Evolutionary conservation across 2,797 vertebrate genomes (phyloP), one percentile per base, ranked within the genome.

Genomic region (Ambastaia sidthimunki): DNA sequence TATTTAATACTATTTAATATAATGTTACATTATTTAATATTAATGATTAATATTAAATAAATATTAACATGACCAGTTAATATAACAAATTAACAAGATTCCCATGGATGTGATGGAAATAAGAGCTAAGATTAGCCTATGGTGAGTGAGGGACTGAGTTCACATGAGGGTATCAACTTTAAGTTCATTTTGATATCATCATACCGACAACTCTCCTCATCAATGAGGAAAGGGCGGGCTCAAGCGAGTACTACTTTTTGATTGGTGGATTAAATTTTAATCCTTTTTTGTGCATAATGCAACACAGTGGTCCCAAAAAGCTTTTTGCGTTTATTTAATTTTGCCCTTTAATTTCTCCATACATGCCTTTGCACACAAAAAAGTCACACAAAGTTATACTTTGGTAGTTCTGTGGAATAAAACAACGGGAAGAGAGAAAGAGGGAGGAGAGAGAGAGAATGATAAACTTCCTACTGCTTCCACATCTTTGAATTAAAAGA

Each of bases 401-500:
- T 31, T 16, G n/a, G 5, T 23, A 62, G 59, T 70, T 69, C 23
- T 16, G 16, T 18, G 11, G 7, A 59, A 70, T 67, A 62, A 37
- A 47, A 71, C 67, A 41, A 41, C 19, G n/a, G 44, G 25, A 25
- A 16, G 16, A 50, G 48, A 44, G 31, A 47, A 67, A 55, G 48
- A 18, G 12, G 10, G 19, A 44, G 10, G 41, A 12, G 7, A 50
- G 48, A 21, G 12, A 65, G 18, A 68, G 16, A 44, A 21, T 44
- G 57, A 41, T n/a, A 54, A 31, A 72, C 9, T 15, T 13, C 21
- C 76, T 21, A 25, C 48, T 31, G 48, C 54, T 54, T 72, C 31
- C 18, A 55, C 62, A 57, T 67, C 62, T 73, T 80, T 67, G 66
- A 70, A 84, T 74, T 50, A 78, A 81, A 50, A 71, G 34, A 74